Evolutionary conservation across 2,888 invertebrate species (phyloP).

Genomic region (Brenthis ino): DNA sequence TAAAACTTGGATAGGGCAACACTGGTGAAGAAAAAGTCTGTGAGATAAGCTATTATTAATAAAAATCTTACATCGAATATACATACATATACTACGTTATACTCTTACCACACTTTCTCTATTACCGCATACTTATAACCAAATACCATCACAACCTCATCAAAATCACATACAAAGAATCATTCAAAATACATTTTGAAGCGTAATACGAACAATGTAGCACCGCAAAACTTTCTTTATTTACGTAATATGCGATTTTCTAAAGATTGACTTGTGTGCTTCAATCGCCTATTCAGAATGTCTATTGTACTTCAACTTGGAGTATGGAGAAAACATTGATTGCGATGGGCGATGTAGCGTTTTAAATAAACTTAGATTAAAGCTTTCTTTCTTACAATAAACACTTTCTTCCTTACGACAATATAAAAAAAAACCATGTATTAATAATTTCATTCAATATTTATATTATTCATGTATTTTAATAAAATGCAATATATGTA

Average conservation of each 20-base stretch:
- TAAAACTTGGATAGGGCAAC: no score
- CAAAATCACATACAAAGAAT: constrained; percentile 17
- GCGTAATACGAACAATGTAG: constrained; percentile 28
- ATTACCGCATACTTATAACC: constrained; percentile 12
- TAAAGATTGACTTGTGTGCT: constrained; percentile 34
- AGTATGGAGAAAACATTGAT: constrained; percentile 21
- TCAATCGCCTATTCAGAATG: constrained; percentile 38
- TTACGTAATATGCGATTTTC: constrained; percentile 32
- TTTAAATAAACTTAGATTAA: neutral
- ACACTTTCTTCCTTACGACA: neutral
- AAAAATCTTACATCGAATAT: no score
- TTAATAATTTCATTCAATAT: no score
- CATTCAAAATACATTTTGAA: constrained; percentile 16
- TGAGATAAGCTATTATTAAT: no score
- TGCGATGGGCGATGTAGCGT: neutral
- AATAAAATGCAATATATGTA: neutral
- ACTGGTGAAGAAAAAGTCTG: no score
- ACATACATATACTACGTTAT: no score
- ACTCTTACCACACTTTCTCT: constrained; percentile 4
- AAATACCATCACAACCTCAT: constrained; percentile 13
- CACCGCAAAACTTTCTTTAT: constrained; percentile 28
- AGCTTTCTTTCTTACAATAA: neutral
- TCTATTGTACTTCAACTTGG: constrained; percentile 30
- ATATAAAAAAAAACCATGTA: neutral
- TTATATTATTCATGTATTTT: neutral